These are phyloP conservation scores for Sapayoa aenigma DNA, from an alignment of 2,113 vertebrate genomes.

Conservation along the genomic window DNA sequence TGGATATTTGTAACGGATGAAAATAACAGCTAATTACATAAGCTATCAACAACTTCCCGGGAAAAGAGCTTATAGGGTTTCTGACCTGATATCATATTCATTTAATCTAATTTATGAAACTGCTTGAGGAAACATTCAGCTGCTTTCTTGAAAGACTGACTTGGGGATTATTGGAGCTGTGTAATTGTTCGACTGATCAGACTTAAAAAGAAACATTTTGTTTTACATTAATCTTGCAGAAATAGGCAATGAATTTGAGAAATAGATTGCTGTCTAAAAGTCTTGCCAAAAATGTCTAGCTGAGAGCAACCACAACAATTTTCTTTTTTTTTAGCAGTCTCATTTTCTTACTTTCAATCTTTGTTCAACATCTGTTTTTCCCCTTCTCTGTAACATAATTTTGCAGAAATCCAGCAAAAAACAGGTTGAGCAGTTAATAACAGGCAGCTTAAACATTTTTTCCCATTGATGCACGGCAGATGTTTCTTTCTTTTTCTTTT, in stretches of 20 bases:
- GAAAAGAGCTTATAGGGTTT: conserved; percentile 27
- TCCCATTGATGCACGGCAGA: conserved; percentile 47
- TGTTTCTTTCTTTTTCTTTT: not conserved
- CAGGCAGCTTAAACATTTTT: conserved; percentile 59
- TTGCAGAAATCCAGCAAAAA: conserved; percentile 52
- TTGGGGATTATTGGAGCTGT: conserved; percentile 46
- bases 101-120: conserved; percentile 64
- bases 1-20: not conserved
- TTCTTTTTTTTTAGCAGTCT: conserved; percentile 4
- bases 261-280: conserved; percentile 57
- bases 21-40: conserved; percentile 35
- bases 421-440: conserved; percentile 65
- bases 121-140: conserved; percentile 56
- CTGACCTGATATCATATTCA: conserved; percentile 50
- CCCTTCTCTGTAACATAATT: conserved; percentile 57
- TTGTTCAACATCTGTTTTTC: conserved; percentile 66
- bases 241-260: conserved; percentile 61
- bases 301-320: conserved; percentile 8
- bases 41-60: conserved; percentile 4
- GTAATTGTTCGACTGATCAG: conserved; percentile 62
- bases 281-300: conserved; percentile 41
- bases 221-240: conserved; percentile 67
- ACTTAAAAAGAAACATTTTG: conserved; percentile 57
- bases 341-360: conserved; percentile 60
- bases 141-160: conserved; percentile 49